Evolutionary conservation across 1,140 invertebrate genomes (phyloP), one percentile per base, ranked within the genome.

Genomic region (Megathymus violae): DNA sequence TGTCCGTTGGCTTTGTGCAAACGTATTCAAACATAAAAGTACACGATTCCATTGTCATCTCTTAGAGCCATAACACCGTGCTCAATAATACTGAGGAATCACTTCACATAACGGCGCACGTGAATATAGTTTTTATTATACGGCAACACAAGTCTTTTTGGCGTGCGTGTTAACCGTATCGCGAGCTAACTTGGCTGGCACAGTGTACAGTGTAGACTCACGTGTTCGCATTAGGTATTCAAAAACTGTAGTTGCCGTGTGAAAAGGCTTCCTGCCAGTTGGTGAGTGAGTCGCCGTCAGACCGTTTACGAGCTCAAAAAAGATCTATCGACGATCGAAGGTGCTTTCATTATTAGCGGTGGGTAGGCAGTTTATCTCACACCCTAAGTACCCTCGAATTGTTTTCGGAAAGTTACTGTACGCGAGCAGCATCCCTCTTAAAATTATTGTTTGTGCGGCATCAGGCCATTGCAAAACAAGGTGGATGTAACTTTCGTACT

Each of bases 171-270:
- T 17, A 9, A 4, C 27, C 27, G 7, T 6, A 31, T 31, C 7
- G 27, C 27, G 27, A 31, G 1, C 27, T 31, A 4, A 31, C 7
- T 31, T 9, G 27, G 7, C 27, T 31, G 3, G 27, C 27, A 31
- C 3, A 4, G 27, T 31, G 27, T 31, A 31, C 27, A 9, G 27
- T 31, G 7, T 31, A 31, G 27, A 31, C 14, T 41, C 38, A 41
- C 38, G 17, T 46, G 43, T 46, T 11, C 43, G 4, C 36, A 38
- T 54, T 54, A 54, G 36, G 50, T 40, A 52, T 52, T 52, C 50
- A 51, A 11, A n/a, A 31, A 10, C 2, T 27, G n/a, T 19, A 11
- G 50, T 6, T 36, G 50, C 38, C 50, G 36, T 40, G 36, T 52
- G 50, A 22, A 41, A 52, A 36, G 36, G 38, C 50, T 52, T 52